phyloP scores from a whole-genome alignment of 2,888 invertebrate genomes.

The Phasia obesa region DNA sequence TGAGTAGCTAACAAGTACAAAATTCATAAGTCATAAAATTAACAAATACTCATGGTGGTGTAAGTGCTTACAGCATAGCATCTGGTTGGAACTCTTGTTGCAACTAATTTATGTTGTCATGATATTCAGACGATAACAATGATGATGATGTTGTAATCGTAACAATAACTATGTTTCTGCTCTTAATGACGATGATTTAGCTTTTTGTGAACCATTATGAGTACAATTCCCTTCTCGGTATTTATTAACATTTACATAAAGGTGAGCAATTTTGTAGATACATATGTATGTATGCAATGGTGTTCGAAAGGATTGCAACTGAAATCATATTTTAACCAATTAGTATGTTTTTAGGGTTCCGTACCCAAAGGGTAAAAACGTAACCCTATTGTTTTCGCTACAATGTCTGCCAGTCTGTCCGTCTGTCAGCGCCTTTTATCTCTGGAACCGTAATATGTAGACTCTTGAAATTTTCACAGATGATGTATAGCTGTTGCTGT shows the following conservation, averaged over 20 bases:
- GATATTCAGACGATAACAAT: not conserved
- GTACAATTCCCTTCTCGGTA: constrained; percentile 24
- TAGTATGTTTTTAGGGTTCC: too few relatives aligned
- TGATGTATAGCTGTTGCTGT: too few relatives aligned
- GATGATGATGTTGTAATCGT: constrained; percentile 29
- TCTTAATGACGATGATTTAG: constrained; percentile 23
- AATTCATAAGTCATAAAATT: constrained; percentile 44
- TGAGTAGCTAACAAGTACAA: not conserved
- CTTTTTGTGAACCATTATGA: constrained; percentile 40
- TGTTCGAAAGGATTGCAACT: too few relatives aligned
- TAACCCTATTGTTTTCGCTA: too few relatives aligned
- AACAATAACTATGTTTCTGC: not conserved
- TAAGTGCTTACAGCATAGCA: not conserved
- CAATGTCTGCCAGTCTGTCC: too few relatives aligned
- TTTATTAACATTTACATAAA: constrained; percentile 21
- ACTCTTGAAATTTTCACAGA: too few relatives aligned
- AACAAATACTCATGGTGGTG: constrained; percentile 16
- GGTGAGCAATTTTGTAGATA: not conserved
- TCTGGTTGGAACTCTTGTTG: constrained; percentile 14
- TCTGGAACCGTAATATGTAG: too few relatives aligned
- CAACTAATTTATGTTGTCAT: constrained; percentile 21
- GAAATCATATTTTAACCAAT: too few relatives aligned
- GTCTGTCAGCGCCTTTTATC: too few relatives aligned
- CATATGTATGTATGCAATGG: too few relatives aligned
- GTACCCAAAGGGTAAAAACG: too few relatives aligned